Percentiles rank a stretch among this genome's conserved stretches.
Evolutionary conservation across 2,797 vertebrate species (phyloP).

Genomic region (Avahi laniger): DNA sequence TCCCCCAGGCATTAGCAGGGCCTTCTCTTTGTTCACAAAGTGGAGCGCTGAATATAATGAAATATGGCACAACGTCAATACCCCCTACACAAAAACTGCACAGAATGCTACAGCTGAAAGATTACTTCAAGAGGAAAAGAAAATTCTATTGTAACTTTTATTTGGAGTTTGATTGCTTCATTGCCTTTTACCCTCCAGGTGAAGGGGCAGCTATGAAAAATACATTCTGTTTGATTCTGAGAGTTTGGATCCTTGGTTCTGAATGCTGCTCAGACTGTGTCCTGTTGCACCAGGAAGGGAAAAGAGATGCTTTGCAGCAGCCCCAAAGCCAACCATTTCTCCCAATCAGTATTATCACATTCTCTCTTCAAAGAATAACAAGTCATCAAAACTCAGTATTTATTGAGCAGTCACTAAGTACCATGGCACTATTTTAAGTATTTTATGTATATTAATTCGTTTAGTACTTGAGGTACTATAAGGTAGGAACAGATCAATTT

Average conservation of each 20-base stretch:
- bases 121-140: slow-evolving; percentile 65
- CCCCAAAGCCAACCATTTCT: background rate
- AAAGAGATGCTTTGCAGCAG: background rate
- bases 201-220: slow-evolving; percentile 36
- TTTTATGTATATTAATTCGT: background rate
- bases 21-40: slow-evolving; percentile 69
- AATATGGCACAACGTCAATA: slow-evolving; percentile 82
- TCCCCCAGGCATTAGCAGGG: slow-evolving; percentile 49
- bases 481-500: background rate
- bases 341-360: background rate
- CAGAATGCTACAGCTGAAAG: slow-evolving; percentile 73
- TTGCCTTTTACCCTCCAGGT: slow-evolving; percentile 49
- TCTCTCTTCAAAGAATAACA: background rate
- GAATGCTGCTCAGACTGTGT: background rate
- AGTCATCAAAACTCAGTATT: background rate
- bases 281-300: background rate
- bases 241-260: background rate
- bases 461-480: background rate
- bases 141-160: slow-evolving; percentile 64
- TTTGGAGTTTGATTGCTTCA: slow-evolving; percentile 73
- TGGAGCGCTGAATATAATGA: slow-evolving; percentile 78
- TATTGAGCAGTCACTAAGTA: background rate
- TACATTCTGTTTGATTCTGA: background rate
- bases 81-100: slow-evolving; percentile 68
- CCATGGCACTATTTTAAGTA: background rate